Percentiles rank a stretch among this genome's conserved stretches.
Conservation (phyloP, 2,797 vertebrate species). For the Menidia menidia region DNA sequence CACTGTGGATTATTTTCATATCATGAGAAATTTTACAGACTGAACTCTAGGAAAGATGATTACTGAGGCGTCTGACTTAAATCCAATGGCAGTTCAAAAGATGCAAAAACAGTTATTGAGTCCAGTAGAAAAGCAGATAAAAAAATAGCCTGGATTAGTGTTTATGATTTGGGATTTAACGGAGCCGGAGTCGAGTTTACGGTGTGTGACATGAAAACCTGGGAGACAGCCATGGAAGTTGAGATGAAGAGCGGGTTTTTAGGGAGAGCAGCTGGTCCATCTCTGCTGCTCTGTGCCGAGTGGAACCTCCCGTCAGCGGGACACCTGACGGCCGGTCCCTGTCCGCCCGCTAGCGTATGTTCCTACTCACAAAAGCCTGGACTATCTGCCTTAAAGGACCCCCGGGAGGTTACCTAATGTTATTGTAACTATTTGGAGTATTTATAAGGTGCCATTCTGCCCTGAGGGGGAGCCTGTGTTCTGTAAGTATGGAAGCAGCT, state of each 20-base stretch:
- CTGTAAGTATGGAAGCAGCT: slow-evolving; percentile 61
- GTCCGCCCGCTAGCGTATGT: slow-evolving; percentile 58
- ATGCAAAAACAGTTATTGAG: not conserved
- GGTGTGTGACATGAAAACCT: slow-evolving; percentile 26
- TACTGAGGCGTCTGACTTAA: not conserved
- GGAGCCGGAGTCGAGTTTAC: slow-evolving; percentile 5
- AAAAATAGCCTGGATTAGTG: slow-evolving; percentile 23
- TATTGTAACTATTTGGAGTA: slow-evolving; percentile 69
- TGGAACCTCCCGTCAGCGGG: slow-evolving; percentile 56
- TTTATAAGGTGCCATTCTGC: slow-evolving; percentile 58
- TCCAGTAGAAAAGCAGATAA: slow-evolving; percentile 19
- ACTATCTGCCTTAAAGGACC: slow-evolving; percentile 46
- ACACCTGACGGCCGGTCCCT: slow-evolving; percentile 36
- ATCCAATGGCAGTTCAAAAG: not conserved
- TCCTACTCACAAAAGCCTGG: slow-evolving; percentile 43
- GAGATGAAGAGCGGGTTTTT: slow-evolving; percentile 39
- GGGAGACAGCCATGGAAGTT: slow-evolving; percentile 22
- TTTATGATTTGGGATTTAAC: slow-evolving; percentile 21
- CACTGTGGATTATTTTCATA: too few relatives aligned
- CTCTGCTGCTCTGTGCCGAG: slow-evolving; percentile 51
- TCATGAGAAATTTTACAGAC: too few relatives aligned
- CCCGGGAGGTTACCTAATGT: slow-evolving; percentile 63
- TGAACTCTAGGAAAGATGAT: too few relatives aligned
- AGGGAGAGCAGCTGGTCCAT: slow-evolving; percentile 59
- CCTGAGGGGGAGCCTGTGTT: slow-evolving; percentile 44